These are phyloP conservation scores for Ylistrum balloti DNA, from an alignment of 1,140 invertebrate genomes.

Conservation along the genomic window DNA sequence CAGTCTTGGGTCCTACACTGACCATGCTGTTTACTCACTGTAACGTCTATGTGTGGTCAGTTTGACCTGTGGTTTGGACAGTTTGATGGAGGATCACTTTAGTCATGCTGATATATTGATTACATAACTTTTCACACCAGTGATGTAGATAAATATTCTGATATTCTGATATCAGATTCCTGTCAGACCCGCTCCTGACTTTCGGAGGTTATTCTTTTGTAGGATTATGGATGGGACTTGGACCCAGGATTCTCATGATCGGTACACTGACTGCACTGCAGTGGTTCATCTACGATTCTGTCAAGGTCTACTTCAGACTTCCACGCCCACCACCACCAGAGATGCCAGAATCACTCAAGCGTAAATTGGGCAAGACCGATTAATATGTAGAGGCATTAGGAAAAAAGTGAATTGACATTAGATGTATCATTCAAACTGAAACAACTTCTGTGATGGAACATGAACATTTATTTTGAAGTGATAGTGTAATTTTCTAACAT, in stretches of 20 bases:
- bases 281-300: constrained; percentile 99
- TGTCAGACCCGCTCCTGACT: not conserved
- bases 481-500: constrained; percentile 2
- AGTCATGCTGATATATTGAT: not conserved
- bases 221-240: constrained; percentile 97
- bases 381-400: not conserved
- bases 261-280: constrained; percentile 99
- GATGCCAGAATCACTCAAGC: constrained; percentile 96
- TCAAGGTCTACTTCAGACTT: constrained; percentile 88
- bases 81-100: not conserved
- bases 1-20: constrained; percentile 49
- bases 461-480: not conserved
- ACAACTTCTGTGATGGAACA: not conserved
- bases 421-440: constrained; percentile 29
- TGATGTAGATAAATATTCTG: no score
- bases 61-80: not conserved
- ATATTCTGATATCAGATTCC: no score
- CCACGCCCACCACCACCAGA: constrained; percentile 98
- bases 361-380: constrained; percentile 72
- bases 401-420: not conserved
- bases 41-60: not conserved
- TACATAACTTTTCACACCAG: no score
- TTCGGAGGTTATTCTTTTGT: constrained; percentile 55
- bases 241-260: constrained; percentile 99
- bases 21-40: not conserved